Conservation (phyloP, 2,113 vertebrate species). For the Furnarius figulus region DNA sequence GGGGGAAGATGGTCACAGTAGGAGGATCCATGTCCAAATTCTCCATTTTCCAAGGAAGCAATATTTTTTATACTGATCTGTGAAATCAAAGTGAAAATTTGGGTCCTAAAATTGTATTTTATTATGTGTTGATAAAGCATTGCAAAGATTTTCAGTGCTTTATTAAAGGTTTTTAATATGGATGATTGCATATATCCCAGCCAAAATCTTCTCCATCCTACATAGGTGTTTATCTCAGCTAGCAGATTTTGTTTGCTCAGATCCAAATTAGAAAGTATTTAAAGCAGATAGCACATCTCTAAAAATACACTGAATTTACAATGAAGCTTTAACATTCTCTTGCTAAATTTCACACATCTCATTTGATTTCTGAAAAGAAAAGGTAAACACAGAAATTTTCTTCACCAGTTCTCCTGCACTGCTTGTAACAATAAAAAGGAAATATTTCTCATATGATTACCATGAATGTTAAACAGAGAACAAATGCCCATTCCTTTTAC, state of each 20-base stretch:
- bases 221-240: slow-evolving; percentile 63
- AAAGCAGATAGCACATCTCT: slow-evolving; percentile 52
- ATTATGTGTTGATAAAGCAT: neutral
- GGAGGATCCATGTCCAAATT: neutral
- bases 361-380: slow-evolving; percentile 38
- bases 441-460: neutral
- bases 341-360: slow-evolving; percentile 54
- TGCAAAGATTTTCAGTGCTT: neutral
- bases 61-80: neutral
- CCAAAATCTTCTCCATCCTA: slow-evolving; percentile 44
- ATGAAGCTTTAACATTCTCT: slow-evolving; percentile 53
- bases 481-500: neutral
- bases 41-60: neutral
- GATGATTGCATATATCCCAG: slow-evolving; percentile 29
- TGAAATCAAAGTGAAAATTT: neutral
- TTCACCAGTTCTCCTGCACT: neutral
- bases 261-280: slow-evolving; percentile 67
- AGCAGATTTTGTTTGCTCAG: slow-evolving; percentile 64
- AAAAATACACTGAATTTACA: slow-evolving; percentile 68
- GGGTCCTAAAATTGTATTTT: neutral
- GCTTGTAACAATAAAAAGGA: neutral
- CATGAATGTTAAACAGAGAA: neutral
- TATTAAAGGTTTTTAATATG: slow-evolving; percentile 54
- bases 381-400: slow-evolving; percentile 50
- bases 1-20: neutral